A percentile compares a stretch with the other conserved stretches of the same genome.
These are phyloP conservation scores for Habropoda laboriosa DNA, from an alignment of 1,140 invertebrate species.

Conservation along the genomic window DNA sequence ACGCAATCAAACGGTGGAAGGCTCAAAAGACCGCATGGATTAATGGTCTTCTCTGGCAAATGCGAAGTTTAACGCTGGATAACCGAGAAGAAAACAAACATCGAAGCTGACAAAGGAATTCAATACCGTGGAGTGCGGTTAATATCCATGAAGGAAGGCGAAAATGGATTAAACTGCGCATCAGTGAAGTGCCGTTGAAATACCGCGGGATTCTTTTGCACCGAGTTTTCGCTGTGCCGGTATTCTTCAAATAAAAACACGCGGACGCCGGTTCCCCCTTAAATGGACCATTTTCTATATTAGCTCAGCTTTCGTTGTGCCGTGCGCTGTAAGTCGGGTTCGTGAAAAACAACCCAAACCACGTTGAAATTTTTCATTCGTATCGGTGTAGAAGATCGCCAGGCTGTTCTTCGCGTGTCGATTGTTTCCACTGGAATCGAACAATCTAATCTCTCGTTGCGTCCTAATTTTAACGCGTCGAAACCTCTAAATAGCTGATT, in stretches of 20 bases:
- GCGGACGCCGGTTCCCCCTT: not conserved
- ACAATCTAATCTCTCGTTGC: too few species aligned
- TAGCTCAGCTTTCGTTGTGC: not conserved
- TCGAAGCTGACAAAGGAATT: not conserved
- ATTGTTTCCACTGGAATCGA: too few species aligned
- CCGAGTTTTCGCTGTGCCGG: not conserved
- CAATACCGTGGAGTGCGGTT: not conserved
- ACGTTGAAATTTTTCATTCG: not conserved
- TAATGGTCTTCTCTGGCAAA: not conserved
- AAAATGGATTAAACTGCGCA: constrained; percentile 13
- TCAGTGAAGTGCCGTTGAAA: not conserved
- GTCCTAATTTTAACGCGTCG: too few species aligned
- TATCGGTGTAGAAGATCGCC: not conserved
- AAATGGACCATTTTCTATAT: not conserved
- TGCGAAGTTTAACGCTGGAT: not conserved
- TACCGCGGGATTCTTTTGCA: not conserved
- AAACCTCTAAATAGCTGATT: too few species aligned
- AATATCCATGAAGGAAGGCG: not conserved
- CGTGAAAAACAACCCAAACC: too few species aligned
- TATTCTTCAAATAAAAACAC: constrained; percentile 1
- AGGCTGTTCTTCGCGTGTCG: not conserved
- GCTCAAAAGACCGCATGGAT: not conserved
- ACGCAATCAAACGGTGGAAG: not conserved
- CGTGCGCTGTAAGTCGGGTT: too few species aligned
- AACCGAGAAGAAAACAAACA: not conserved